Evolutionary conservation across 2,888 invertebrate genomes (phyloP).

Genomic region (Patella pellucida): DNA sequence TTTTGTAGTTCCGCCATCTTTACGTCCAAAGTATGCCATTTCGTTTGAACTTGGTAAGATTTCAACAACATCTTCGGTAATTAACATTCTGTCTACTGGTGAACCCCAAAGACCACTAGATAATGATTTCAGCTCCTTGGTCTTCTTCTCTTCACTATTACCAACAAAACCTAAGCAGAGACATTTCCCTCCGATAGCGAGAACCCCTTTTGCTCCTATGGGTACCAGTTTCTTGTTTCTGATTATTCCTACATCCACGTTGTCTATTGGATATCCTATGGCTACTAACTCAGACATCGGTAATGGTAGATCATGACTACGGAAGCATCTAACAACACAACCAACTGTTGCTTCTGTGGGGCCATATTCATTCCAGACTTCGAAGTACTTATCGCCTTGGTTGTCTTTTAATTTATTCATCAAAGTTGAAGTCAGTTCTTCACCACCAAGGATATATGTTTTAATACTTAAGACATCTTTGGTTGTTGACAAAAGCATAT

Average conservation of each 20-base stretch:
- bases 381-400: background rate
- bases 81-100: background rate
- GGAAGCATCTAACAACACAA: background rate
- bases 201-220: background rate
- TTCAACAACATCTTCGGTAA: background rate
- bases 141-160: background rate
- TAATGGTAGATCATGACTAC: background rate
- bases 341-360: constrained; percentile 9
- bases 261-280: constrained; percentile 2
- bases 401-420: background rate
- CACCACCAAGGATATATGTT: background rate
- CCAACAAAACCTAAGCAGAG: constrained; percentile 1
- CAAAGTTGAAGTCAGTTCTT: background rate
- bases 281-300: background rate
- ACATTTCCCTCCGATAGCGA: background rate
- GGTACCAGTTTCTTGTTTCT: background rate
- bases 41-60: background rate
- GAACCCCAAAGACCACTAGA: background rate
- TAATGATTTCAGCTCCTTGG: background rate
- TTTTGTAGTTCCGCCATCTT: background rate
- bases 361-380: background rate
- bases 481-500: background rate
- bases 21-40: constrained; percentile 4
- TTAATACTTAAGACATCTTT: background rate
- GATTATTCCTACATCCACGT: background rate